Evolutionary conservation across 2,888 invertebrate genomes (phyloP).

Genomic region (Clistopyga incitator): DNA sequence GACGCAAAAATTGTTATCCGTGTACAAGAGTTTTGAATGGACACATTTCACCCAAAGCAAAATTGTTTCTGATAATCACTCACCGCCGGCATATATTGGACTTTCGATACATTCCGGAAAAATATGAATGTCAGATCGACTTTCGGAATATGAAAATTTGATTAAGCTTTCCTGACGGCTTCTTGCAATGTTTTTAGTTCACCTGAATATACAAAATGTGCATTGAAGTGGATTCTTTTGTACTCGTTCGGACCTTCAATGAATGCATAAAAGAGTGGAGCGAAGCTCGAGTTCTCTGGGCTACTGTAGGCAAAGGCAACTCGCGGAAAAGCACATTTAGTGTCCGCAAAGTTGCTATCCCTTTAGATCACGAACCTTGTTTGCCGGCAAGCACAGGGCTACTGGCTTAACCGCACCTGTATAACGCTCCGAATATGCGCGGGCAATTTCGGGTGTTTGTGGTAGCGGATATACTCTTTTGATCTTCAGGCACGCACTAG

Average conservation of each 20-base stretch:
- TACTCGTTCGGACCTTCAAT: conserved; percentile 41
- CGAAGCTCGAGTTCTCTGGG: not conserved
- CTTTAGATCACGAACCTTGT: not conserved
- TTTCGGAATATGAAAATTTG: conserved; percentile 44
- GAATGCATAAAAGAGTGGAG: conserved; percentile 48
- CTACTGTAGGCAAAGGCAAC: not conserved
- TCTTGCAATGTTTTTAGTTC: conserved; percentile 19
- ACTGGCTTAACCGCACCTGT: conserved; percentile 3
- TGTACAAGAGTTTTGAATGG: not conserved
- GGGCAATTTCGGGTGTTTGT: not conserved
- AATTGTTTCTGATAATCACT: not conserved
- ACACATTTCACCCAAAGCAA: not conserved
- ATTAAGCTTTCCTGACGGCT: conserved; percentile 17
- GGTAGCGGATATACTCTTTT: not conserved
- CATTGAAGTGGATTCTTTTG: conserved; percentile 46
- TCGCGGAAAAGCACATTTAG: not conserved
- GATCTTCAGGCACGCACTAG: not conserved
- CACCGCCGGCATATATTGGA: not conserved
- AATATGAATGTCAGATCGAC: conserved; percentile 10
- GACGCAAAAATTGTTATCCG: too few relatives aligned
- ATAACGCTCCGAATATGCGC: not conserved
- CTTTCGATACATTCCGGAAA: not conserved
- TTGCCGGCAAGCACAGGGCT: not conserved
- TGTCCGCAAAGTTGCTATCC: not conserved
- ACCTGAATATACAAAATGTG: conserved; percentile 35